Conservation (phyloP, 2,888 invertebrate genomes). For the Drosophila quasianomalipes region DNA sequence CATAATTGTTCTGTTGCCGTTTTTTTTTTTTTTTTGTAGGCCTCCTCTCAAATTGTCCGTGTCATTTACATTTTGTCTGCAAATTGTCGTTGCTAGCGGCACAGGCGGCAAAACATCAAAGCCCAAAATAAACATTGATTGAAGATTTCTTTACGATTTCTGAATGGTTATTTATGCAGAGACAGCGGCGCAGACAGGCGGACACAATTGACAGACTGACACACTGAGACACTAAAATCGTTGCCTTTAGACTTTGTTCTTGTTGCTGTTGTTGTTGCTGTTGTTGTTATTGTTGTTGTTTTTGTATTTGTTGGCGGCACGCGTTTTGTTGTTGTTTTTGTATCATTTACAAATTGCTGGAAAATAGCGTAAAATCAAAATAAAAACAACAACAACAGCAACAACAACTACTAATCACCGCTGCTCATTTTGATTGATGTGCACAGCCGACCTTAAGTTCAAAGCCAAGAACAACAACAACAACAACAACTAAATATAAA, state of each 20-base stretch:
- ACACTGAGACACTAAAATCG: conserved; percentile 81
- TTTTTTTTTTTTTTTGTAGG: conserved; percentile 43
- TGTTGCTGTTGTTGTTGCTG: conserved; percentile 33
- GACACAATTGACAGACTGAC: conserved; percentile 80
- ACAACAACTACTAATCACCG: conserved; percentile 57
- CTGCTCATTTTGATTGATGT: conserved; percentile 76
- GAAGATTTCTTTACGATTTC: conserved; percentile 82
- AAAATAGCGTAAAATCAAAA: conserved; percentile 72
- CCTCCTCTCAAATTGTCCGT: conserved; percentile 66
- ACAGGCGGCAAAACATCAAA: conserved; percentile 70
- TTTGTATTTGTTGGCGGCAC: conserved; percentile 52
- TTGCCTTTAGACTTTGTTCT: conserved; percentile 46
- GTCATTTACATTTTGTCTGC: conserved; percentile 81
- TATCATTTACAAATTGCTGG: conserved; percentile 78
- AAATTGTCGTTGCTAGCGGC: conserved; percentile 76
- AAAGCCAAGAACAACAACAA: conserved; percentile 71
- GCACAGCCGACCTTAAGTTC: conserved; percentile 73
- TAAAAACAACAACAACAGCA: conserved; percentile 23
- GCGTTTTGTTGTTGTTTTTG: conserved; percentile 63
- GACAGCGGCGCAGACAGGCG: conserved; percentile 61
- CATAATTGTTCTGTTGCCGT: conserved; percentile 52
- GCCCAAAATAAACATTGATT: conserved; percentile 77
- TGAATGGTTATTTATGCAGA: conserved; percentile 82
- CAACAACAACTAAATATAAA: conserved; percentile 15
- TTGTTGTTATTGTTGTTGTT: conserved; percentile 1